Evolutionary conservation across 2,888 invertebrate species (phyloP).

Genomic region (Drosophila fulvimacula): DNA sequence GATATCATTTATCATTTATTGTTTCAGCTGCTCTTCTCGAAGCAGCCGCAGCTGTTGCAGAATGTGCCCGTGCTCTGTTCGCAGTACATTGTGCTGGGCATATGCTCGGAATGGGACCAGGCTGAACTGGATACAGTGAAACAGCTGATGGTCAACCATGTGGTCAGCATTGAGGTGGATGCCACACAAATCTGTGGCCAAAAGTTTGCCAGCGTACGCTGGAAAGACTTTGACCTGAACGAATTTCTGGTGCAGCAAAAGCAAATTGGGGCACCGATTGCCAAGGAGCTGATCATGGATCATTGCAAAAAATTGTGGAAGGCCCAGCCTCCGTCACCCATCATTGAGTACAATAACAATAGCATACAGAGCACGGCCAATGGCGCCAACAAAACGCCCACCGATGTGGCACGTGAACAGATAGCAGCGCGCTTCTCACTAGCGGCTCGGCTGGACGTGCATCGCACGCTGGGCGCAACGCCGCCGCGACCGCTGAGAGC

Average conservation of each 20-base stretch:
- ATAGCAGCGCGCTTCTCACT: conserved; percentile 71
- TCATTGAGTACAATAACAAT: conserved; percentile 60
- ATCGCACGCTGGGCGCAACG: conserved; percentile 53
- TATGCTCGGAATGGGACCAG: conserved; percentile 81
- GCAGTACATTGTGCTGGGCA: conserved; percentile 81
- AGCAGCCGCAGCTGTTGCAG: conserved; percentile 75
- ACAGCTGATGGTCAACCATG: conserved; percentile 74
- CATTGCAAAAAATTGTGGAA: conserved; percentile 82
- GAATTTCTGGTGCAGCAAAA: conserved; percentile 83
- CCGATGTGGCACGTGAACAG: conserved; percentile 71
- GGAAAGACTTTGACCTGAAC: conserved; percentile 82
- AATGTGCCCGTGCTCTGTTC: conserved; percentile 79
- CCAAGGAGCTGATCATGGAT: conserved; percentile 79
- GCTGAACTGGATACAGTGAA: conserved; percentile 74
- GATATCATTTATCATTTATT: conserved; percentile 15
- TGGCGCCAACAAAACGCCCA: conserved; percentile 51
- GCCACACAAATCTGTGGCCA: conserved; percentile 71
- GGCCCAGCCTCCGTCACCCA: conserved; percentile 43
- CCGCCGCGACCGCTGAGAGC: conserved; percentile 41
- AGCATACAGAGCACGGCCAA: conserved; percentile 45
- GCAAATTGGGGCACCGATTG: conserved; percentile 81
- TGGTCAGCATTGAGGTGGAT: conserved; percentile 73
- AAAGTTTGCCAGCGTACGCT: conserved; percentile 82
- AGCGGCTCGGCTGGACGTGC: conserved; percentile 73
- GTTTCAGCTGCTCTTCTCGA: conserved; percentile 79